Evolutionary conservation across 2,113 vertebrate species (phyloP).

Genomic region (Parus major): DNA sequence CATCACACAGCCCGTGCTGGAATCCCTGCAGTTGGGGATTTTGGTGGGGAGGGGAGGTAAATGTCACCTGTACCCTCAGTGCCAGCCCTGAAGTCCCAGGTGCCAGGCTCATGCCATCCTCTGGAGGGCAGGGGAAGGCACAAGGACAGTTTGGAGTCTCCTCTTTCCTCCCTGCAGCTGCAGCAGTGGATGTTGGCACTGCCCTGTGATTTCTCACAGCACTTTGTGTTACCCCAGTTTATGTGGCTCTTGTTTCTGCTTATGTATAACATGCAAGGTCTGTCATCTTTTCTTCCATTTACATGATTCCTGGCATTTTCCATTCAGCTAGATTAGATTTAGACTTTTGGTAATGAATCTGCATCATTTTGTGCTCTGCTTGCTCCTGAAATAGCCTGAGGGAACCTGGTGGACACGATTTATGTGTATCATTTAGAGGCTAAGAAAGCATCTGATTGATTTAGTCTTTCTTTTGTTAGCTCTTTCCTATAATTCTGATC

Average conservation of each 20-base stretch:
- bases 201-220: not conserved
- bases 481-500: constrained; percentile 31
- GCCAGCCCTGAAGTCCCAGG: not conserved
- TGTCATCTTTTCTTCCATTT: not conserved
- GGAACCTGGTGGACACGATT: constrained; percentile 3
- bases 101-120: not conserved
- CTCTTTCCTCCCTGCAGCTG: not conserved
- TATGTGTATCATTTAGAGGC: constrained; percentile 21
- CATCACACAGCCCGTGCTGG: not conserved
- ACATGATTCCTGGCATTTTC: constrained; percentile 14
- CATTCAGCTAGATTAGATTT: constrained; percentile 50
- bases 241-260: not conserved
- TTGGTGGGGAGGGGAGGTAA: not conserved
- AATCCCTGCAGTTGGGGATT: not conserved
- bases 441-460: constrained; percentile 19
- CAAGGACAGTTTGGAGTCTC: not conserved
- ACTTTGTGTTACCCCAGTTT: not conserved
- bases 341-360: constrained; percentile 40
- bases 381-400: constrained; percentile 10
- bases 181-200: not conserved
- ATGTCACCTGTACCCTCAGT: not conserved
- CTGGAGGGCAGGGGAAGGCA: not conserved
- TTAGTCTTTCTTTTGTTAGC: not conserved
- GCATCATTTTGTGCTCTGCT: constrained; percentile 11
- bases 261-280: not conserved